Evolutionary conservation across 2,113 vertebrate genomes (phyloP).

Genomic region (Peromyscus maniculatus): DNA sequence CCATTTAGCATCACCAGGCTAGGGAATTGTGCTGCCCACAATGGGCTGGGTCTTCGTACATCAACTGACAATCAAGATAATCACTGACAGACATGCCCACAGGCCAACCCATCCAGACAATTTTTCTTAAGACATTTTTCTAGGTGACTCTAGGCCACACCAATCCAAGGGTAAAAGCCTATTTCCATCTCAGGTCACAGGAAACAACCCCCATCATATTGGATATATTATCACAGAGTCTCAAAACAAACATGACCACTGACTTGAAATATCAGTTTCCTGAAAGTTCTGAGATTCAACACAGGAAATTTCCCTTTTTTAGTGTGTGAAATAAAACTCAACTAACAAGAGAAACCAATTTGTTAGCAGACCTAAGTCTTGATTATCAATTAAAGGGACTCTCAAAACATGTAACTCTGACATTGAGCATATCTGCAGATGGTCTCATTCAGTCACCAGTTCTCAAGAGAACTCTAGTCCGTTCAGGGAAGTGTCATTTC

Average conservation of each 20-base stretch:
- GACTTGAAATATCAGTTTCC: constrained; percentile 33
- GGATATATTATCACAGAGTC: constrained; percentile 28
- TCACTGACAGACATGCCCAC: neutral
- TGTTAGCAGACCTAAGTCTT: constrained; percentile 79
- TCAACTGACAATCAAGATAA: neutral
- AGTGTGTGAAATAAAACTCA: constrained; percentile 75
- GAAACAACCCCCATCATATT: neutral
- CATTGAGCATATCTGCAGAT: constrained; percentile 82
- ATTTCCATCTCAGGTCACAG: neutral
- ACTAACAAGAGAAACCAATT: constrained; percentile 74
- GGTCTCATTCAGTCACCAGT: constrained; percentile 78
- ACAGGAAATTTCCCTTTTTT: constrained; percentile 58
- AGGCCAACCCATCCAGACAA: neutral
- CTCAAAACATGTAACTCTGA: constrained; percentile 82
- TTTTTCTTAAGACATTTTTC: neutral
- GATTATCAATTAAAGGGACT: constrained; percentile 85
- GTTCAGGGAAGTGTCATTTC: constrained; percentile 76
- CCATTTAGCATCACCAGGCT: neutral
- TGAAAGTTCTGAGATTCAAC: constrained; percentile 12
- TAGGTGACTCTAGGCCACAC: neutral
- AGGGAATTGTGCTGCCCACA: neutral
- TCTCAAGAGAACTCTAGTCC: constrained; percentile 73
- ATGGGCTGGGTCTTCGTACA: neutral
- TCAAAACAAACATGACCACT: constrained; percentile 42
- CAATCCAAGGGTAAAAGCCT: neutral